Evolutionary conservation across 2,113 vertebrate species (phyloP).

Genomic region (Saimiri boliviensis): DNA sequence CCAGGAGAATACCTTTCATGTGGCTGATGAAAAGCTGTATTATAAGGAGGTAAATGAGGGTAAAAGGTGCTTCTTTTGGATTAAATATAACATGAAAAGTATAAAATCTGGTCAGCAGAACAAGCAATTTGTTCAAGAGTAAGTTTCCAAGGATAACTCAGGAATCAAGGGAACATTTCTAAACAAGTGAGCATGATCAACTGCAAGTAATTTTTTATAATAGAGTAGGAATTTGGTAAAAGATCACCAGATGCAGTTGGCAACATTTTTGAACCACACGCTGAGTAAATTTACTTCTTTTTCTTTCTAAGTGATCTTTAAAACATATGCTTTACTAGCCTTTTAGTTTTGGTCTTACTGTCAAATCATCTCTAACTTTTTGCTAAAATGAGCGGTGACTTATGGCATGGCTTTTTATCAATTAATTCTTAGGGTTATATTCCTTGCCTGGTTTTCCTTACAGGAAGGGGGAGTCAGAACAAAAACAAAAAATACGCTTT

Average conservation of each 20-base stretch:
- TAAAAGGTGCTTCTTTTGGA: background rate
- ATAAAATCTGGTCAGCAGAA: background rate
- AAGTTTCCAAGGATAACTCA: background rate
- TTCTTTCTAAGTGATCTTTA: background rate
- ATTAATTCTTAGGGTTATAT: background rate
- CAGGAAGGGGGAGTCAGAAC: background rate
- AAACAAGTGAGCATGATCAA: background rate
- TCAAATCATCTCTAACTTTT: background rate
- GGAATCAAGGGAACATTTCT: background rate
- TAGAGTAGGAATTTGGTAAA: background rate
- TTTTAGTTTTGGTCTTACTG: background rate
- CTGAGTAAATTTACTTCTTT: background rate
- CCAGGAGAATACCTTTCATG: background rate
- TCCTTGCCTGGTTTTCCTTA: background rate
- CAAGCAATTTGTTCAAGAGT: background rate
- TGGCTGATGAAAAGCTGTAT: background rate
- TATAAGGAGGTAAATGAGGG: background rate
- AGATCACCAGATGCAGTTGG: constrained; percentile 22
- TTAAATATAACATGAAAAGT: background rate
- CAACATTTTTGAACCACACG: constrained; percentile 12
- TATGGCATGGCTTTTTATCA: background rate
- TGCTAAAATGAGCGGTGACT: background rate
- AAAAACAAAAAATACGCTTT: background rate
- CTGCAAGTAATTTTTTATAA: constrained; percentile 13
- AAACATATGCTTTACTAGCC: background rate